Evolutionary conservation across 1,140 invertebrate genomes (phyloP).

Genomic region (Carcinoscorpius rotundicauda): DNA sequence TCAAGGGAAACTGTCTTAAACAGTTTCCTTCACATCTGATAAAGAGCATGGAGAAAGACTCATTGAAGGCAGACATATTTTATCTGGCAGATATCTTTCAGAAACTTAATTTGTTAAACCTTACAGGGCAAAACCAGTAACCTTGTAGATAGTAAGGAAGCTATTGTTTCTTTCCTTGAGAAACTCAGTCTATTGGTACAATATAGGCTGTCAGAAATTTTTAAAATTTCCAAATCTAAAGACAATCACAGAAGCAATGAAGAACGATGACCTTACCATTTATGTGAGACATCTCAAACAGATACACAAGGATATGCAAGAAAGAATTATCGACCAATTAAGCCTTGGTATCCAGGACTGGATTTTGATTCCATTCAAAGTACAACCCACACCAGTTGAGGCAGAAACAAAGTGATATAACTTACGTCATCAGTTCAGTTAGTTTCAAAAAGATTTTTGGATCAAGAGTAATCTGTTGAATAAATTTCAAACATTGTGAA

Average conservation of each 20-base stretch:
- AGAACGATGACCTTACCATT: constrained; percentile 5
- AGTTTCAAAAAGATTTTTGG: no score
- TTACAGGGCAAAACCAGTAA: constrained; percentile 18
- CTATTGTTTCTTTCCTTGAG: constrained; percentile 13
- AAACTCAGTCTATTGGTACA: neutral
- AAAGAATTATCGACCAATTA: no score
- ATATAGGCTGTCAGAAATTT: no score
- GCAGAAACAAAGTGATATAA: no score
- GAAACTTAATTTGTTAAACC: constrained; percentile 4
- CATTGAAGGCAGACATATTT: constrained; percentile 15
- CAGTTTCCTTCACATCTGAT: constrained; percentile 15
- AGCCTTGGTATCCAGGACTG: no score
- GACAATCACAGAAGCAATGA: constrained; percentile 10
- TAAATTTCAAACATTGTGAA: constrained; percentile 6
- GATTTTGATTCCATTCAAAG: no score
- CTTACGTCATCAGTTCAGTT: no score
- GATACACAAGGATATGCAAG: no score
- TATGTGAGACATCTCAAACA: constrained; percentile 5
- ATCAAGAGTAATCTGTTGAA: neutral
- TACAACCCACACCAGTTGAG: no score
- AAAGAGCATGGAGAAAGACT: constrained; percentile 11
- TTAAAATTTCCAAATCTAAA: constrained; percentile 12
- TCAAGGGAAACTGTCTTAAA: constrained; percentile 15
- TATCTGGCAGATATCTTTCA: constrained; percentile 18
- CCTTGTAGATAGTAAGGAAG: constrained; percentile 15